Evolutionary conservation across 2,113 vertebrate genomes (phyloP).

Genomic region (Pristiophorus japonicus): DNA sequence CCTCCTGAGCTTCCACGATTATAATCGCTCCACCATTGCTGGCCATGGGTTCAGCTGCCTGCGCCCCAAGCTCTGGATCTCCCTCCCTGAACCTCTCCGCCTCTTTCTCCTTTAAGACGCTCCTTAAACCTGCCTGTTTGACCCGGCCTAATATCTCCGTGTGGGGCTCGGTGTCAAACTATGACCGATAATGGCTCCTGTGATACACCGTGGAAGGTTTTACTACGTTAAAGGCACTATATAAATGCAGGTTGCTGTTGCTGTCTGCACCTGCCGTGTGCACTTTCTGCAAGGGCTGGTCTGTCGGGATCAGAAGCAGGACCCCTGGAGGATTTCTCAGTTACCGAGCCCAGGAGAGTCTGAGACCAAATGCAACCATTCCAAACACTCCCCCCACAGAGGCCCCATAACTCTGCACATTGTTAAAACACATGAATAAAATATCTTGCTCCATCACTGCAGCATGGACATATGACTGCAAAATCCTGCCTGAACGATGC

Average conservation of each 20-base stretch:
- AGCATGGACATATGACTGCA: neutral
- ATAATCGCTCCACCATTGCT: neutral
- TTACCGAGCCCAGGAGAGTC: neutral
- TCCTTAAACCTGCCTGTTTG: neutral
- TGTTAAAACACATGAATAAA: too few species aligned
- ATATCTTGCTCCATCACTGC: neutral
- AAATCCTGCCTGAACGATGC: neutral
- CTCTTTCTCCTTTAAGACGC: too few species aligned
- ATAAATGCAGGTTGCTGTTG: neutral
- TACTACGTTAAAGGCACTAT: neutral
- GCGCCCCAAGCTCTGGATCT: neutral
- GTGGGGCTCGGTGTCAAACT: neutral
- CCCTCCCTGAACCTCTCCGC: neutral
- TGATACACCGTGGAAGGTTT: neutral
- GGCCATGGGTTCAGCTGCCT: neutral
- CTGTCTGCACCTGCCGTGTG: neutral
- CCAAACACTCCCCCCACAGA: neutral
- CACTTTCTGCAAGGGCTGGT: neutral
- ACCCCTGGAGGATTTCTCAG: neutral
- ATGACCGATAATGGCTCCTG: neutral
- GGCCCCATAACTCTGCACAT: too few species aligned
- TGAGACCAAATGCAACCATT: neutral
- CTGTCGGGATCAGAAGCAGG: neutral
- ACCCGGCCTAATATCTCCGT: neutral
- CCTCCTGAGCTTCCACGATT: neutral